A percentile compares a stretch with the other conserved stretches of the same genome.
These are phyloP conservation scores for Pipistrellus nathusii DNA, from an alignment of 2,797 vertebrate genomes.

Conservation along the genomic window DNA sequence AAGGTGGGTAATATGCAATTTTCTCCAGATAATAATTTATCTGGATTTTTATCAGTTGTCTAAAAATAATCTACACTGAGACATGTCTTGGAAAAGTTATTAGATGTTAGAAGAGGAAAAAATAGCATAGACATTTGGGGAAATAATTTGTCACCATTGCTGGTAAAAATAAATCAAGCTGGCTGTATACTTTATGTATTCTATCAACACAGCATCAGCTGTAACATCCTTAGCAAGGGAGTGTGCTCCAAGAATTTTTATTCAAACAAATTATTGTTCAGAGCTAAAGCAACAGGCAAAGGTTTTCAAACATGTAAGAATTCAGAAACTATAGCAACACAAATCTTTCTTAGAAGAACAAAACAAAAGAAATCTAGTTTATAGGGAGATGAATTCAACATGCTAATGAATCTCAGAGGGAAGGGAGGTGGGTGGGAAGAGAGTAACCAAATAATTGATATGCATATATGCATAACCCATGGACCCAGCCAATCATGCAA, in stretches of 20 bases:
- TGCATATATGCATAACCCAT: too few relatives aligned
- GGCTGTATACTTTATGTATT: neutral
- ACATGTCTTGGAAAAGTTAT: neutral
- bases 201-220: neutral
- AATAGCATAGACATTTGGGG: neutral
- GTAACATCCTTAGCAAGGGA: neutral
- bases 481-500: too few relatives aligned
- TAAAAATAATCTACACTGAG: neutral
- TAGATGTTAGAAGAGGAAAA: slow-evolving; percentile 42
- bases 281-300: slow-evolving; percentile 2
- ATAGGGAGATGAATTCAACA: neutral
- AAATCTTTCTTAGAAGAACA: slow-evolving; percentile 19
- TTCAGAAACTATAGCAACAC: slow-evolving; percentile 40
- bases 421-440: too few relatives aligned
- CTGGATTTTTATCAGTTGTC: slow-evolving; percentile 35
- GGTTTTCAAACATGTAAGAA: slow-evolving; percentile 42
- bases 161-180: slow-evolving; percentile 23
- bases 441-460: too few relatives aligned
- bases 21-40: slow-evolving; percentile 13
- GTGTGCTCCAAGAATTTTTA: neutral
- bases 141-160: neutral
- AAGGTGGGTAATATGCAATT: neutral
- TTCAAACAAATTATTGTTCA: neutral
- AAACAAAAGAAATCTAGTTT: slow-evolving; percentile 8
- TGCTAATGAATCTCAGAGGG: too few relatives aligned